Evolutionary conservation across 2,797 vertebrate genomes (phyloP), one percentile per base, ranked within the genome.

Genomic region (Myotis planiceps): DNA sequence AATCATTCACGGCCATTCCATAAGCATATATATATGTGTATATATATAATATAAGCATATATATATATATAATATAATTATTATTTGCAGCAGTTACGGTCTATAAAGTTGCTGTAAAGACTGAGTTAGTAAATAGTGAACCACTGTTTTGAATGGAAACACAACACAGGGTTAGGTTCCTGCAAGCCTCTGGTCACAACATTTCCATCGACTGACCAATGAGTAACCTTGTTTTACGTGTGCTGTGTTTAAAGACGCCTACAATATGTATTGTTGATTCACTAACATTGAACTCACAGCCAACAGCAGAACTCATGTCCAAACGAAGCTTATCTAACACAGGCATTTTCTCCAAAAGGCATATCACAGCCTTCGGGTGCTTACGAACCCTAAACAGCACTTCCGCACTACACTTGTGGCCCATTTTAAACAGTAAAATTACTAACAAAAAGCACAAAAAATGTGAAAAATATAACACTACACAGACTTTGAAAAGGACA

Each of bases 351-450:
- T 85, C 63, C 18, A 2, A 19, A 27, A 55, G 84, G 29, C 81
- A 42, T 6, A 10, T 65, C 49, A 65, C 18, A 2, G 29, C 63
- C 32, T 80, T 60, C 42, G 0, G 10, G 32, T 4, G 15, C n/a
- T 63, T 27, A 63, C n/a, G 10, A 83, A 82, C 25, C 71, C 21
- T 4, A 58, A 8, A 69, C 2, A 82, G 51, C 6, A 29, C 18
- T 58, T 86, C 4, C 29, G 66, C 32, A 53, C 25, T 80, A 63
- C 32, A 53, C 25, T 76, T 55, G 16, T 29, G 49, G 53, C 34
- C 47, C 18, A 65, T 47, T 84, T 92, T 45, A 68, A 84, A 83
- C 23, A 83, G 83, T 47, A 25, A 89, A 76, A 90, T 90, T 55
- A 92, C 6, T 34, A 87, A 37, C 3, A 32, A 83, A 84, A 83